Evolutionary conservation across 1,140 invertebrate species (phyloP).

Genomic region (Battus philenor): DNA sequence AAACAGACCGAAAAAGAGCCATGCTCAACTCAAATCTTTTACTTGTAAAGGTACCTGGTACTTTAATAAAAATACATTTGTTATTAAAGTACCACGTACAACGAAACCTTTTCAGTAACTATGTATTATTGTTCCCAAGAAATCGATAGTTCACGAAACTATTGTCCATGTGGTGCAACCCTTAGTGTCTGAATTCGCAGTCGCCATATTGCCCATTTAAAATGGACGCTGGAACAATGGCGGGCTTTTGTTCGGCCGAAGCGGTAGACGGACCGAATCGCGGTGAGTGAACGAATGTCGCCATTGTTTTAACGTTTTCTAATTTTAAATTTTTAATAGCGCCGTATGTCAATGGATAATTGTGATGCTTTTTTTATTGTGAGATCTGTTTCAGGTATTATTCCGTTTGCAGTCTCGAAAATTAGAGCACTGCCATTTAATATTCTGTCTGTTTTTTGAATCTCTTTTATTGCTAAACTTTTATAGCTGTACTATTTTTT

Average conservation of each 20-base stretch:
- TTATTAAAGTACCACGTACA: too few species aligned
- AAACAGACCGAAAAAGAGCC: too few species aligned
- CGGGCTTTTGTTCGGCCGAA: constrained; percentile 53
- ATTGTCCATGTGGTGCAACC: constrained; percentile 13
- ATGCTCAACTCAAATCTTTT: too few species aligned
- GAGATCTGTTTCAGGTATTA: constrained; percentile 9
- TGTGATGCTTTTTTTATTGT: constrained; percentile 15
- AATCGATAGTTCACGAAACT: constrained; percentile 12
- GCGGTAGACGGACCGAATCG: constrained; percentile 47
- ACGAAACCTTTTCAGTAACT: too few species aligned
- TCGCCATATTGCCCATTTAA: constrained; percentile 74
- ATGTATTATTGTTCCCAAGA: constrained; percentile 8
- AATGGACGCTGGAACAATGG: constrained; percentile 71
- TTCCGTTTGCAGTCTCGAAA: constrained; percentile 7
- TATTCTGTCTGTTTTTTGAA: constrained; percentile 1
- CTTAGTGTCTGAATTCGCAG: constrained; percentile 57
- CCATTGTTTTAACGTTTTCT: constrained; percentile 63
- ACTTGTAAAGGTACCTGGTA: too few species aligned
- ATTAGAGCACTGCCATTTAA: constrained; percentile 10
- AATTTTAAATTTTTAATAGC: constrained; percentile 51
- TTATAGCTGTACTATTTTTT: too few species aligned
- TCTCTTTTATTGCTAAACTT: too few species aligned
- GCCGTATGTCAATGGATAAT: constrained; percentile 31
- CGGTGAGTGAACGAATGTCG: constrained; percentile 50
- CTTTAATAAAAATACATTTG: too few species aligned